Conservation (phyloP, 2,113 vertebrate species). For the Tursiops truncatus region DNA sequence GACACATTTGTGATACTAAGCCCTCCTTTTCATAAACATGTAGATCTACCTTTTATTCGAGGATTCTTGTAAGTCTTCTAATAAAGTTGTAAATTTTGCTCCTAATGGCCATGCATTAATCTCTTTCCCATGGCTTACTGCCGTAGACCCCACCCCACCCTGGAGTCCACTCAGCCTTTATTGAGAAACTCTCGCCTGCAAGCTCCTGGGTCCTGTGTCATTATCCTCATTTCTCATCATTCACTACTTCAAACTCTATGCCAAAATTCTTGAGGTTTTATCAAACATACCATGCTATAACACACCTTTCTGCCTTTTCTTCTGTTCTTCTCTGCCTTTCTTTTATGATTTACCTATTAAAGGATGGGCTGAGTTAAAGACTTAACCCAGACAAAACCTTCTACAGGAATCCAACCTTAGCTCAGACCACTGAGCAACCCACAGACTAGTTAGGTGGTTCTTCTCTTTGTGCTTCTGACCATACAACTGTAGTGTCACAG, state of each 20-base stretch:
- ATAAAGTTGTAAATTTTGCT: not conserved
- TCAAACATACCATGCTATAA: fast-evolving
- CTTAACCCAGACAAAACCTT: not conserved
- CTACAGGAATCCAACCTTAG: not conserved
- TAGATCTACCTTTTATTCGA: not conserved
- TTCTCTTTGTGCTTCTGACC: not conserved
- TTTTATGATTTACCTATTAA: not conserved
- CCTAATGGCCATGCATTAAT: fast-evolving
- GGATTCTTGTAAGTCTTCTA: too few species aligned
- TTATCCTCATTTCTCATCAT: not conserved
- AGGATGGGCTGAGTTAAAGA: not conserved
- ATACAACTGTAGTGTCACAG: fast-evolving
- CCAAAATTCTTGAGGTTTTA: not conserved
- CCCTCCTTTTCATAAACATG: not conserved
- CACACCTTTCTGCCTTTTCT: not conserved
- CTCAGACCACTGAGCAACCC: too few species aligned
- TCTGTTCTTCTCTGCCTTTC: not conserved
- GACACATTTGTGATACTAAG: not conserved
- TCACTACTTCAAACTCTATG: not conserved
- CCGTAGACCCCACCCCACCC: fast-evolving
- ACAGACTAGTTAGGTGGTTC: fast-evolving
- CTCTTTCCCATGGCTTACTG: not conserved
- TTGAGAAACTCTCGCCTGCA: too few species aligned
- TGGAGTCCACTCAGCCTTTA: not conserved
- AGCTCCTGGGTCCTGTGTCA: not conserved